Percentiles rank a stretch among this genome's conserved stretches.
Evolutionary conservation across 2,113 vertebrate species (phyloP).

Genomic region (Indri indri): DNA sequence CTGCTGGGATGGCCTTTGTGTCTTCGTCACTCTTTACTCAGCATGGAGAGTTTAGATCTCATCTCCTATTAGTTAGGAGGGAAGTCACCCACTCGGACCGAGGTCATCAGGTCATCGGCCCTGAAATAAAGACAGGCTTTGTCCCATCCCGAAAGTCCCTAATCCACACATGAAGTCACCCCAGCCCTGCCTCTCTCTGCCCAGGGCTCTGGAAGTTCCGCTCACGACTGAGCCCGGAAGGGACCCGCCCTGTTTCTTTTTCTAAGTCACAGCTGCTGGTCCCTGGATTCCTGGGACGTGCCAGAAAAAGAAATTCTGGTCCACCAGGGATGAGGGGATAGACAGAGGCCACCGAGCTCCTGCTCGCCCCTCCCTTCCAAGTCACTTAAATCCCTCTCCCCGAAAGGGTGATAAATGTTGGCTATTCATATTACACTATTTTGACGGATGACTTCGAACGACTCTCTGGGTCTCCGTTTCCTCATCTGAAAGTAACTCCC

Average conservation of each 20-base stretch:
- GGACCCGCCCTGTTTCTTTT: not conserved
- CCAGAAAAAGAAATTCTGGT: not conserved
- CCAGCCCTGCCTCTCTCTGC: not conserved
- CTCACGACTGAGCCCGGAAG: not conserved
- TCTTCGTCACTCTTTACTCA: not conserved
- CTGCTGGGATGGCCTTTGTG: not conserved
- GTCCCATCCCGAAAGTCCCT: not conserved
- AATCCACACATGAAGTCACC: slow-evolving; percentile 24
- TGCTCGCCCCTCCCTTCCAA: not conserved
- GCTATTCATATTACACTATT: no score
- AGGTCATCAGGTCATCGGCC: slow-evolving; percentile 46
- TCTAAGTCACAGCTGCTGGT: not conserved
- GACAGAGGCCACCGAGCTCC: not conserved
- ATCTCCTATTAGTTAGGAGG: not conserved
- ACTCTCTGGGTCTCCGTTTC: not conserved
- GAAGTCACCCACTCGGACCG: not conserved
- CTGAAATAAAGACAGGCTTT: slow-evolving; percentile 46
- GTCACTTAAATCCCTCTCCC: not conserved
- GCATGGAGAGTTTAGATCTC: not conserved
- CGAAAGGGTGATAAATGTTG: not conserved
- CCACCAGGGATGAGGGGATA: accelerated
- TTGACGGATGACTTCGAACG: not conserved
- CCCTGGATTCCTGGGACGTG: not conserved
- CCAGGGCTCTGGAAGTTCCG: not conserved
- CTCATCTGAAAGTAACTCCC: not conserved